These are phyloP conservation scores for Gorsachius goisagi DNA, from an alignment of 2,113 vertebrate species.

Conservation along the genomic window DNA sequence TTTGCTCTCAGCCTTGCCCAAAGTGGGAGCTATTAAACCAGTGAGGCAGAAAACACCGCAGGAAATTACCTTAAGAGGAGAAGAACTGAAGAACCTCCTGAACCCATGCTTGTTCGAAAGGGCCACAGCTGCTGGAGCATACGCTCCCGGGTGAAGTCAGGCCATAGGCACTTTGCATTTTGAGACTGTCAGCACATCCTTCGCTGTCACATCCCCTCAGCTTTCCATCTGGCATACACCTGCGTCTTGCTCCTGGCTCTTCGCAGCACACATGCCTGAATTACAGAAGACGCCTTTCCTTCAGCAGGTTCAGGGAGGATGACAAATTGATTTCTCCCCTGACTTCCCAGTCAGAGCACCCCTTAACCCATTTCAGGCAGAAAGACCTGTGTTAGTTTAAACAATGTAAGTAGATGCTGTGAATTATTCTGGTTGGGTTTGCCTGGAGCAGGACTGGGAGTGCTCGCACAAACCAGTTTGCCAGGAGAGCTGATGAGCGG, in stretches of 20 bases:
- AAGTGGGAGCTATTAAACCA: neutral
- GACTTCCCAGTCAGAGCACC: neutral
- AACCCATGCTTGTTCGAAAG: neutral
- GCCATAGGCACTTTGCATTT: slow-evolving; percentile 21
- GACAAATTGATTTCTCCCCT: neutral
- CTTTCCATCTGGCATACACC: slow-evolving; percentile 40
- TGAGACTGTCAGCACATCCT: slow-evolving; percentile 12
- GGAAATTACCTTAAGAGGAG: neutral
- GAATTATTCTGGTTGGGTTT: neutral
- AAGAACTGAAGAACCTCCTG: neutral
- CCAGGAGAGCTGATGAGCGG: neutral
- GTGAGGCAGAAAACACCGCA: neutral
- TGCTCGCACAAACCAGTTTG: neutral
- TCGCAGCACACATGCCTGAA: neutral
- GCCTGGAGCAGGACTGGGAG: neutral
- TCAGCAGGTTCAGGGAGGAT: neutral
- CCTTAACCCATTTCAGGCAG: neutral
- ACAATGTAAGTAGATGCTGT: neutral
- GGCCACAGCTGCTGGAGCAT: neutral
- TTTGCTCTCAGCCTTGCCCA: neutral
- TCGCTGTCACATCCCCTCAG: neutral
- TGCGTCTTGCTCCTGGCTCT: neutral
- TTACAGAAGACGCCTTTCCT: neutral
- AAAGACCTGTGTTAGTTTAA: neutral
- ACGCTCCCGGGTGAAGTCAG: neutral